A percentile compares a stretch with the other conserved stretches of the same genome.
Conservation (phyloP, 2,113 vertebrate species). For the Saccopteryx bilineata region DNA sequence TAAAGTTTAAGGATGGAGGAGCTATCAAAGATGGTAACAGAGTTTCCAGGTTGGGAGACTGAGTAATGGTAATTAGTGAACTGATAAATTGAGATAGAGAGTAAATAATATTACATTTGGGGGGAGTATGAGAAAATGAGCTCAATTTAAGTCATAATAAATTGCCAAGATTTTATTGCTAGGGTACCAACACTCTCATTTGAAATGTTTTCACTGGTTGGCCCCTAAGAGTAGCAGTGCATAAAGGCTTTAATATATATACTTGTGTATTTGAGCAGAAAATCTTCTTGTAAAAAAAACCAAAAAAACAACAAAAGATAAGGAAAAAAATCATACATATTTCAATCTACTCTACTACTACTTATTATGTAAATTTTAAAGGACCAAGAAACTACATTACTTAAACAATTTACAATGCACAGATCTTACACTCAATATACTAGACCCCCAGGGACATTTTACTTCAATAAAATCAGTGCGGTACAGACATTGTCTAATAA, state of each 20-base stretch:
- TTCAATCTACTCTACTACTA: conserved; percentile 36
- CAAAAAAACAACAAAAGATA: not conserved
- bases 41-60: not conserved
- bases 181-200: not conserved
- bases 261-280: not conserved
- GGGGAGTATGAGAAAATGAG: not conserved
- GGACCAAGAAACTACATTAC: not conserved
- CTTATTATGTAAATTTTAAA: not conserved
- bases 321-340: not conserved
- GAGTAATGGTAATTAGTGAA: not conserved
- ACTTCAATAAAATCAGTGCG: not conserved
- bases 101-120: not conserved
- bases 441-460: not conserved
- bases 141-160: not conserved
- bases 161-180: not conserved
- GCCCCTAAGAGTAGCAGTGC: not conserved
- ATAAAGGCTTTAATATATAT: not conserved
- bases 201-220: not conserved
- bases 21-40: not conserved
- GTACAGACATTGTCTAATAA: not conserved
- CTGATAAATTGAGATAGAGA: not conserved
- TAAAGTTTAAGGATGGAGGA: not conserved
- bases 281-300: not conserved
- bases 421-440: not conserved
- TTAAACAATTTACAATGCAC: not conserved